Conservation (phyloP, 2,888 invertebrate genomes). For the Platycnemis pennipes region DNA sequence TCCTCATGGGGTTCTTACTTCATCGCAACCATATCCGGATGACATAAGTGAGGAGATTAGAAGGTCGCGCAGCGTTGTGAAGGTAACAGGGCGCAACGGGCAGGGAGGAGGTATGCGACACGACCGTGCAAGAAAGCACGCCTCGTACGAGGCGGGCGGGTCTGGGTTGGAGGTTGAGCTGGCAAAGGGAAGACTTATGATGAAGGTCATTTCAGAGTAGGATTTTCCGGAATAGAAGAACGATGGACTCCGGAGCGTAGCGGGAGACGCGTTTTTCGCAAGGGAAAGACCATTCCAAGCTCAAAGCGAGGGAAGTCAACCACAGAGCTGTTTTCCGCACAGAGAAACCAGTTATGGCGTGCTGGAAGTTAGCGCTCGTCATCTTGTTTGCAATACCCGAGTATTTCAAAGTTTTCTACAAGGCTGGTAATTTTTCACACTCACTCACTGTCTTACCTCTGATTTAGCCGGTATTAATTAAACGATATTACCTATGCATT, state of each 20-base stretch:
- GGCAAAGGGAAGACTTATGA: constrained; percentile 27
- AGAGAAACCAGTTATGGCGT: neutral
- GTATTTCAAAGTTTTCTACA: too few species aligned
- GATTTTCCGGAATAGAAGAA: neutral
- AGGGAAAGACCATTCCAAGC: neutral
- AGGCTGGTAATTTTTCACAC: too few species aligned
- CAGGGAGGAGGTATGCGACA: neutral
- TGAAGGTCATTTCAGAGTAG: neutral
- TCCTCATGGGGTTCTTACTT: neutral
- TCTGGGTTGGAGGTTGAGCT: neutral
- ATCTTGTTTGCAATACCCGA: neutral
- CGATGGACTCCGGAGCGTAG: neutral
- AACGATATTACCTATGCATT: too few species aligned
- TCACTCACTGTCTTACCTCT: too few species aligned
- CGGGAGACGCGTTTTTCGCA: neutral
- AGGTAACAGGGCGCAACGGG: neutral
- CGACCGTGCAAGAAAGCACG: neutral
- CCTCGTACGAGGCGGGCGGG: neutral
- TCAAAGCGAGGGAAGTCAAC: neutral
- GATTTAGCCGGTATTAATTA: too few species aligned
- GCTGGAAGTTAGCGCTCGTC: neutral
- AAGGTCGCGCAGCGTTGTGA: neutral
- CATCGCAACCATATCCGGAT: neutral
- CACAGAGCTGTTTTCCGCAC: neutral
- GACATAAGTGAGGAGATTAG: neutral